Percentiles rank a stretch among this genome's conserved stretches.
Conservation (phyloP, 2,113 vertebrate genomes). For the Carlito syrichta region DNA sequence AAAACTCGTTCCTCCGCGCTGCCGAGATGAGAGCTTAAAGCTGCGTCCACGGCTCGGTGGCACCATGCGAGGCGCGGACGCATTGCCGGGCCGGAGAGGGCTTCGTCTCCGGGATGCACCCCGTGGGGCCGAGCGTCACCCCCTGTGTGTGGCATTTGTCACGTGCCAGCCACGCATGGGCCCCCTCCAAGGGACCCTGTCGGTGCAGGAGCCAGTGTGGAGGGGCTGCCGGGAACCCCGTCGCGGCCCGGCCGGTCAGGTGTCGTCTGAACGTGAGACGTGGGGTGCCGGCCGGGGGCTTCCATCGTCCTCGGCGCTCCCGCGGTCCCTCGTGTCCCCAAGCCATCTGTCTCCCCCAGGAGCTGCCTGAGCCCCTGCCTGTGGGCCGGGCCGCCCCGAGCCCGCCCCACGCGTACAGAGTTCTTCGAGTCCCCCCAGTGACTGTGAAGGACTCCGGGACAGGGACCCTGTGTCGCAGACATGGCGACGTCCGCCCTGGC, state of each 20-base stretch:
- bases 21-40: accelerated
- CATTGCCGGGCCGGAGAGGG: not conserved
- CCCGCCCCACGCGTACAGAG: accelerated
- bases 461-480: accelerated
- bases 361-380: accelerated
- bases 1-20: not conserved
- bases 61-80: accelerated
- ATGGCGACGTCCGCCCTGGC: too few species aligned
- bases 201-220: too few species aligned
- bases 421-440: not conserved
- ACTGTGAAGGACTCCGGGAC: accelerated
- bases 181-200: accelerated
- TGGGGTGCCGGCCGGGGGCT: accelerated
- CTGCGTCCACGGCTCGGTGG: accelerated
- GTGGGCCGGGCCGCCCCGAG: accelerated
- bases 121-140: not conserved
- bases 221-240: not conserved
- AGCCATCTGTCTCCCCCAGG: accelerated
- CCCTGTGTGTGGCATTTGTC: not conserved
- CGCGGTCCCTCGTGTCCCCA: accelerated
- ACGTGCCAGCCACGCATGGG: accelerated
- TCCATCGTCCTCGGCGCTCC: accelerated
- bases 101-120: accelerated
- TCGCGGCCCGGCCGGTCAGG: accelerated
- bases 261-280: not conserved